Conservation (phyloP, 1,140 invertebrate species). For the Megathymus violae region DNA sequence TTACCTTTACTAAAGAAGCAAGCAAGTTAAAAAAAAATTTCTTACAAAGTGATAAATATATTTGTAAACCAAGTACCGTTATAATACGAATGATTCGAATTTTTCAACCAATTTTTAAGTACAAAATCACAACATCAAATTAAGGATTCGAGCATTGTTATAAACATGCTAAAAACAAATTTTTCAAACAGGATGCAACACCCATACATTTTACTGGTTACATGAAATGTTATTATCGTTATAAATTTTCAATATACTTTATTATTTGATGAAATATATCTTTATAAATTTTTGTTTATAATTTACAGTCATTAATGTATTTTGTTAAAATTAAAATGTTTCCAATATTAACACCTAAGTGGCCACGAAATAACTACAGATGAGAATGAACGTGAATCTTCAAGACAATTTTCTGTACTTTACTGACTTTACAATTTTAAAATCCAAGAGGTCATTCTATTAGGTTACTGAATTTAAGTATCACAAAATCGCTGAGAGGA, state of each 20-base stretch:
- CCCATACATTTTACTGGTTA: constrained; percentile 3
- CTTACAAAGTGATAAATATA: too few relatives aligned
- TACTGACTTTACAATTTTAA: constrained; percentile 34
- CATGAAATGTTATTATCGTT: neutral
- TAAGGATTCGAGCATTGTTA: constrained; percentile 22
- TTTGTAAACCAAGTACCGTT: too few relatives aligned
- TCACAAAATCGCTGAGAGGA: constrained; percentile 1
- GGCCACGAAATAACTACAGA: constrained; percentile 53
- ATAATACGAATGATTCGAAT: too few relatives aligned
- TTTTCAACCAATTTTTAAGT: too few relatives aligned
- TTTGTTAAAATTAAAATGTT: neutral
- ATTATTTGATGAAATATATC: neutral
- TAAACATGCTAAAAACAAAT: constrained; percentile 13
- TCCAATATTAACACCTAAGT: constrained; percentile 50
- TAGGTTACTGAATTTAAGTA: too few relatives aligned
- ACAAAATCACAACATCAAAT: constrained; percentile 23
- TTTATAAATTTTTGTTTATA: neutral
- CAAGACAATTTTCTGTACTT: constrained; percentile 51
- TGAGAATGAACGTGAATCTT: constrained; percentile 52
- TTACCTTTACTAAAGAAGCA: too few relatives aligned
- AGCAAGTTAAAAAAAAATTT: too few relatives aligned
- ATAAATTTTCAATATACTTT: constrained; percentile 10
- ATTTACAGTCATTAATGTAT: neutral
- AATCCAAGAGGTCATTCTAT: too few relatives aligned
- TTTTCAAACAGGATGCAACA: constrained; percentile 8